Evolutionary conservation across 2,888 invertebrate species (phyloP), one percentile per base, ranked within the genome.

Genomic region (Erebia aethiops): DNA sequence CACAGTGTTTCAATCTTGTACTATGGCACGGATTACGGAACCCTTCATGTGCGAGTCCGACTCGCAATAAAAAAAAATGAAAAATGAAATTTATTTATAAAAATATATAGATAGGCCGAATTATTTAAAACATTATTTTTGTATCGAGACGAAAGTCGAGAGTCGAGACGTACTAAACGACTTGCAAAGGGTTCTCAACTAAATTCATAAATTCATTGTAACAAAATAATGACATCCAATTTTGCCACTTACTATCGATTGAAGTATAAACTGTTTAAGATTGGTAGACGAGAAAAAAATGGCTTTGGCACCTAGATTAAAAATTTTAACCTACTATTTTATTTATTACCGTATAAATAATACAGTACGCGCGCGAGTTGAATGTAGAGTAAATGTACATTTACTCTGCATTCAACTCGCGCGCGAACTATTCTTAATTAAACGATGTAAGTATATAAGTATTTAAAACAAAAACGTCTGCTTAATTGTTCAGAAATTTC

Each of bases 161-260:
- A 21, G 21, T 14, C 8, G 60, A 56, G 72, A 72, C 72, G 64
- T 46, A 18, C 26, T 70, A 70, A 70, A 74, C 70, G 65, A 21
- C 67, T 46, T 41, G 62, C 52, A 46, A 21, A 67, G 65, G 60
- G 64, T 67, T 69, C 66, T 63, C 66, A 64, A 64, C 35, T 35
- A 35, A 35, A 35, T 26, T 75, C 73, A 73, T 72, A 74, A 75
- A 75, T 76, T 75, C 73, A 73, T 75, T 74, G 75, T 72, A 76
- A 75, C 71, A 74, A 76, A 76, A 73, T 76, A 74, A 76, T 75
- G 76, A 71, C 74, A 76, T 76, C 75, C 74, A 76, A 71, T 76
- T 76, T 69, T 63, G 71, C 67, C 74, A 76, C 74, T 76, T 74
- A 73, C 72, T 68, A 75, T 75, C 69, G 76, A 73, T 74, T 74